Conservation (phyloP, 2,113 vertebrate species). For the Xiphorhynchus elegans region DNA sequence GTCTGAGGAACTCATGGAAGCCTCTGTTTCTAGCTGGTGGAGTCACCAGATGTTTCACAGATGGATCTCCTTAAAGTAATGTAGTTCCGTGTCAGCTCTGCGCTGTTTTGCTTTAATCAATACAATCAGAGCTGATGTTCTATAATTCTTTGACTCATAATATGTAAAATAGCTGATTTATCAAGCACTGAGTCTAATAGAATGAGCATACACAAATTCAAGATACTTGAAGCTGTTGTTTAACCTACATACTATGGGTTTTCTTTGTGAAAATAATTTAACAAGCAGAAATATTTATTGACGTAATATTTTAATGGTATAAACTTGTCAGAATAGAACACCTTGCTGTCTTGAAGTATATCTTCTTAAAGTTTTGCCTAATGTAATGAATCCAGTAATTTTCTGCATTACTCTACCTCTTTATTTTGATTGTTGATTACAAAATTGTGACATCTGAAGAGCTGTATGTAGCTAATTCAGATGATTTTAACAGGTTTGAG, state of each 20-base stretch:
- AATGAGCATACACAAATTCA: neutral
- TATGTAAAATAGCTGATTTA: neutral
- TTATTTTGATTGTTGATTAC: neutral
- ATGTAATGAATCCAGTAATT: neutral
- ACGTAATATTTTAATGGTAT: neutral
- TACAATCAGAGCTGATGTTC: neutral
- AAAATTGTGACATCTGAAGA: neutral
- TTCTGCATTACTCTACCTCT: neutral
- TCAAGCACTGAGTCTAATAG: neutral
- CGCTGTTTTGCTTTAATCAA: neutral
- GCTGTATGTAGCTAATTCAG: neutral
- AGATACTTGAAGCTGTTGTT: neutral
- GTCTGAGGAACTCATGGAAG: neutral
- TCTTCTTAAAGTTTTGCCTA: neutral
- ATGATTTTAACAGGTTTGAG: neutral
- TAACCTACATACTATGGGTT: neutral
- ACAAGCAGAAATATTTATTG: neutral
- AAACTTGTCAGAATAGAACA: neutral
- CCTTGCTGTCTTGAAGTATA: neutral
- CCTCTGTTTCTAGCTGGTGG: neutral
- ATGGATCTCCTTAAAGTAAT: neutral
- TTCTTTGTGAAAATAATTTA: neutral
- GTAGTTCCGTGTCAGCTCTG: neutral
- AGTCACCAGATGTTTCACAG: slow-evolving; percentile 24
- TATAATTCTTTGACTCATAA: neutral